Conservation (phyloP, 2,113 vertebrate species). For the Callipepla californica region DNA sequence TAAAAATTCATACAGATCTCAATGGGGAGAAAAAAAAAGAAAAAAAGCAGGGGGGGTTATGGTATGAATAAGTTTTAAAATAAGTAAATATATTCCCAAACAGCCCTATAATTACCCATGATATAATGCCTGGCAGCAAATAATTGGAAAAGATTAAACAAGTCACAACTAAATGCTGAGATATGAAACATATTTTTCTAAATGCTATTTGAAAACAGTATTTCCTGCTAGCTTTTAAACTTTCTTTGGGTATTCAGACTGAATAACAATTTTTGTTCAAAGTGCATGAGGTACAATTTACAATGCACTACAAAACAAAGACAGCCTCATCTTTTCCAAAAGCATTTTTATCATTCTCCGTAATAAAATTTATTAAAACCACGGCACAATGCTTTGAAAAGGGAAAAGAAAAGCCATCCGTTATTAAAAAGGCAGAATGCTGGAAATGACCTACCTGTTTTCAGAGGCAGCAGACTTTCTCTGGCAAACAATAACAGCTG, state of each 20-base stretch:
- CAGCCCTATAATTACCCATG: neutral
- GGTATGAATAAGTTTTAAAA: neutral
- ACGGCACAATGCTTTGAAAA: neutral
- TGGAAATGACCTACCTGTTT: constrained; percentile 76
- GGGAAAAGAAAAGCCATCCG: fast-evolving
- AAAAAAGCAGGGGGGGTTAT: too few species aligned
- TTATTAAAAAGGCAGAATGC: neutral
- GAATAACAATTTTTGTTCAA: neutral
- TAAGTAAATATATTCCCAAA: neutral
- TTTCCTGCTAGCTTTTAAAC: neutral
- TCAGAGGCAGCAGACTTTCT: constrained; percentile 77
- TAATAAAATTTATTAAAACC: neutral
- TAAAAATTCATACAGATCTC: neutral
- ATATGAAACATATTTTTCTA: neutral
- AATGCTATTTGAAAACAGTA: neutral
- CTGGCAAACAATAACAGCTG: constrained; percentile 85
- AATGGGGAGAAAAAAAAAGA: neutral
- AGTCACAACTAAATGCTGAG: neutral
- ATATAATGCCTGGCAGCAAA: neutral
- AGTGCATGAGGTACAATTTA: neutral
- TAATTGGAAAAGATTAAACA: neutral
- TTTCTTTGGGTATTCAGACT: neutral
- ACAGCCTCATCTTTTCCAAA: neutral
- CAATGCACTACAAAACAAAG: neutral
- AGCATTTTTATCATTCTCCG: neutral